These are phyloP conservation scores for Patella ulyssiponensis DNA, from an alignment of 2,888 invertebrate species.

Conservation along the genomic window DNA sequence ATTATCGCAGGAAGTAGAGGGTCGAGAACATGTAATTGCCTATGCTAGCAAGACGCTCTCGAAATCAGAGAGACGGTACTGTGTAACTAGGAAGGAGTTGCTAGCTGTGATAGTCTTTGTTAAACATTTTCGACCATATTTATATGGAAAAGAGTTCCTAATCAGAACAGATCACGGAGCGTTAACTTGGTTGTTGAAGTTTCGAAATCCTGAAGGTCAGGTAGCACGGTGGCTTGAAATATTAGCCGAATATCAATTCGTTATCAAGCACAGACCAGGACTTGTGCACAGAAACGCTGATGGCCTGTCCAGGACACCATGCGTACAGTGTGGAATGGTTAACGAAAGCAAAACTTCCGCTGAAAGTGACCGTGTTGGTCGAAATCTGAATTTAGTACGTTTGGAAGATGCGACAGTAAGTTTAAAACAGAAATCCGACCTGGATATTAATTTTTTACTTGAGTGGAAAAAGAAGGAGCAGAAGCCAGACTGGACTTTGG, in stretches of 20 bases:
- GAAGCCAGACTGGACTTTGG: not conserved
- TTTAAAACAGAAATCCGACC: not conserved
- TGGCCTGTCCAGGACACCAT: not conserved
- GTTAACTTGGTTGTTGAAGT: too few species aligned
- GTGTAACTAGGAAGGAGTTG: slow-evolving; percentile 38
- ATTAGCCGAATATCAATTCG: too few species aligned
- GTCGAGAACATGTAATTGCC: slow-evolving; percentile 42
- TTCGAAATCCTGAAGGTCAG: too few species aligned
- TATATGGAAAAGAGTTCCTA: too few species aligned
- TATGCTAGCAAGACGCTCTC: slow-evolving; percentile 39
- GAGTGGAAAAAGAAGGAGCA: not conserved
- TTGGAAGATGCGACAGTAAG: not conserved
- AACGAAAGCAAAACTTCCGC: not conserved
- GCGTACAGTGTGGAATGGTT: slow-evolving; percentile 13
- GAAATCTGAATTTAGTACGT: not conserved
- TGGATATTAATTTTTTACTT: too few species aligned
- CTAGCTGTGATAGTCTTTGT: slow-evolving; percentile 41
- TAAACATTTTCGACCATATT: slow-evolving; percentile 21
- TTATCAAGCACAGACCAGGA: too few species aligned
- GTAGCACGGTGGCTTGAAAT: too few species aligned
- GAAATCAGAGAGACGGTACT: slow-evolving; percentile 36
- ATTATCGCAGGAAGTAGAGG: slow-evolving; percentile 41
- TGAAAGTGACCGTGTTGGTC: not conserved
- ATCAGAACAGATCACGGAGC: too few species aligned
- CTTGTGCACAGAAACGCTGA: too few species aligned